Evolutionary conservation across 2,888 invertebrate genomes (phyloP).

Genomic region (Tridacna gigas): DNA sequence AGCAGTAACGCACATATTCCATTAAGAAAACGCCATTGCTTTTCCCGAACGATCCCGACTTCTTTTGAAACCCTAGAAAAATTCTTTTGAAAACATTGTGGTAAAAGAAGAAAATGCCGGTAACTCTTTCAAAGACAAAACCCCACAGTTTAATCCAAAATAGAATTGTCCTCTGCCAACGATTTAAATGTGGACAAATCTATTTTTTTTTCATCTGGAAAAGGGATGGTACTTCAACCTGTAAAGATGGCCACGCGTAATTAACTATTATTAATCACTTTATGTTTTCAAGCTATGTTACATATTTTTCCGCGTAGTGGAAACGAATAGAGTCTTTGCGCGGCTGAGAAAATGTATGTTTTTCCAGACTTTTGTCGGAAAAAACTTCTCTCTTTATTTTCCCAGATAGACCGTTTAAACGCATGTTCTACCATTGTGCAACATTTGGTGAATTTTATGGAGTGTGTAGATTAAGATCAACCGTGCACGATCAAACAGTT

Average conservation of each 20-base stretch:
- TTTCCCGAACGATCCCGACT: no score
- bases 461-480: no score
- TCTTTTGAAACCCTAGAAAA: no score
- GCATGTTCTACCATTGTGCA: no score
- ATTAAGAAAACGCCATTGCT: background rate
- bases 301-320: conserved; percentile 22
- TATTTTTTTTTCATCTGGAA: background rate
- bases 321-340: conserved; percentile 16
- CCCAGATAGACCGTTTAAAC: background rate
- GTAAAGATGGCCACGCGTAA: conserved; percentile 16
- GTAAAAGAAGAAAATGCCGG: no score
- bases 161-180: no score
- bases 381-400: conserved; percentile 3
- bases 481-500: no score
- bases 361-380: background rate
- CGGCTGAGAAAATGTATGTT: background rate
- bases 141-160: no score
- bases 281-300: conserved; percentile 25
- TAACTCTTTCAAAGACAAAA: no score
- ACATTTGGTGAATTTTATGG: no score
- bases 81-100: no score
- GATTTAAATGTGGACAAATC: background rate
- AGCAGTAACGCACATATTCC: conserved; percentile 1
- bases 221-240: conserved; percentile 8
- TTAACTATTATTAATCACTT: conserved; percentile 29